Percentiles rank a stretch among this genome's conserved stretches.
phyloP scores from a whole-genome alignment of 2,888 invertebrate genomes.

The Luperina testacea region DNA sequence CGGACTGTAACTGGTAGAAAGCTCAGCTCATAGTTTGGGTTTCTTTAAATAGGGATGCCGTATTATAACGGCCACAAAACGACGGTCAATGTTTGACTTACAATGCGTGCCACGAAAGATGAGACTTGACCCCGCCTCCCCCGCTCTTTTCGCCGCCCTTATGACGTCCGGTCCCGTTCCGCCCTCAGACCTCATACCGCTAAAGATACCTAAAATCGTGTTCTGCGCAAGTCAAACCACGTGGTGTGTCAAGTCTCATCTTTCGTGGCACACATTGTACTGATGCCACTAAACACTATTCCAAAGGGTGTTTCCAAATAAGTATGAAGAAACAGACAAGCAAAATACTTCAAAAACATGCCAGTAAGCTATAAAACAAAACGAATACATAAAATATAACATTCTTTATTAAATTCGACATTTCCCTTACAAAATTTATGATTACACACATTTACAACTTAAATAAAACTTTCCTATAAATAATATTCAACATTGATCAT shows the following conservation, averaged over 20 bases:
- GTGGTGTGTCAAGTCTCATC: too few species aligned
- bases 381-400: slow-evolving; percentile 41
- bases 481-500: slow-evolving; percentile 63
- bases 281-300: not conserved
- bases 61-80: not conserved
- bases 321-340: not conserved
- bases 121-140: too few species aligned
- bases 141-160: too few species aligned
- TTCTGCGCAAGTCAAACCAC: too few species aligned
- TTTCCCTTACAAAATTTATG: slow-evolving; percentile 68
- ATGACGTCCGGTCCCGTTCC: too few species aligned
- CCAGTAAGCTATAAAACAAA: not conserved
- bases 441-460: slow-evolving; percentile 68
- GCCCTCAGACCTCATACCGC: too few species aligned
- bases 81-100: not conserved
- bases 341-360: not conserved
- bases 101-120: too few species aligned
- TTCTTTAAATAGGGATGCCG: not conserved
- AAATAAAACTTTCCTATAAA: slow-evolving; percentile 70
- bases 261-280: too few species aligned
- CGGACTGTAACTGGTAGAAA: not conserved
- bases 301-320: not conserved
- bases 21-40: not conserved
- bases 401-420: slow-evolving; percentile 62
- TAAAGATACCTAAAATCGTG: too few species aligned